Conservation (phyloP, 2,113 vertebrate genomes). For the Petromus typicus region DNA sequence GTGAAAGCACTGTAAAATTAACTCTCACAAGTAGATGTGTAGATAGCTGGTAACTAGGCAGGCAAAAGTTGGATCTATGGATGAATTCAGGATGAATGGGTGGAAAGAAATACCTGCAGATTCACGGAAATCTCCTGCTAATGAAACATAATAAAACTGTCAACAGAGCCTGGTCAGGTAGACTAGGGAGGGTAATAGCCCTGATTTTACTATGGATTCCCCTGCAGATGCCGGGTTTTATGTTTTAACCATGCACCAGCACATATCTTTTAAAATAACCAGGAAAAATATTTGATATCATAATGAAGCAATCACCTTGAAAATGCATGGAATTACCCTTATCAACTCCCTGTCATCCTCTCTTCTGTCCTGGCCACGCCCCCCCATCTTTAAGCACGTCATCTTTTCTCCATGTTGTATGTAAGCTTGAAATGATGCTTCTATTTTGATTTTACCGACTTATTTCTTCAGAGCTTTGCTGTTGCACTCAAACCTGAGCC, state of each 20-base stretch:
- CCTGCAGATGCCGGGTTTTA: background rate
- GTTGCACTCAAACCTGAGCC: accelerated
- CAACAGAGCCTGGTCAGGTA: background rate
- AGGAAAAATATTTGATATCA: background rate
- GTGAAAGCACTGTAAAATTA: background rate
- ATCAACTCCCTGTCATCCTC: background rate
- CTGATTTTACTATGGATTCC: background rate
- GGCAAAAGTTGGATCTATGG: background rate
- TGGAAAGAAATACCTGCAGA: accelerated
- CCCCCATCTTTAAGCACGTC: background rate
- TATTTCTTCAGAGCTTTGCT: no score
- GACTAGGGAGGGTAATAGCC: background rate
- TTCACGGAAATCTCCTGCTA: background rate
- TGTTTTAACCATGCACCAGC: background rate
- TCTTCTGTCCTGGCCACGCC: background rate
- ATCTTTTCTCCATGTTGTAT: background rate
- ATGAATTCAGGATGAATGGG: background rate
- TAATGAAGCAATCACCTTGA: background rate
- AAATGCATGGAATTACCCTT: background rate
- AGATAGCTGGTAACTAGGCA: background rate
- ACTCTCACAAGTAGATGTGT: background rate
- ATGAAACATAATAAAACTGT: background rate
- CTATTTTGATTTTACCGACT: background rate
- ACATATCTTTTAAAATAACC: background rate
- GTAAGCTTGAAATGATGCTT: background rate